Percentiles rank a stretch among this genome's conserved stretches.
phyloP scores from a whole-genome alignment of 23 tunicate genomes.

The Botrylloides violaceus region DNA sequence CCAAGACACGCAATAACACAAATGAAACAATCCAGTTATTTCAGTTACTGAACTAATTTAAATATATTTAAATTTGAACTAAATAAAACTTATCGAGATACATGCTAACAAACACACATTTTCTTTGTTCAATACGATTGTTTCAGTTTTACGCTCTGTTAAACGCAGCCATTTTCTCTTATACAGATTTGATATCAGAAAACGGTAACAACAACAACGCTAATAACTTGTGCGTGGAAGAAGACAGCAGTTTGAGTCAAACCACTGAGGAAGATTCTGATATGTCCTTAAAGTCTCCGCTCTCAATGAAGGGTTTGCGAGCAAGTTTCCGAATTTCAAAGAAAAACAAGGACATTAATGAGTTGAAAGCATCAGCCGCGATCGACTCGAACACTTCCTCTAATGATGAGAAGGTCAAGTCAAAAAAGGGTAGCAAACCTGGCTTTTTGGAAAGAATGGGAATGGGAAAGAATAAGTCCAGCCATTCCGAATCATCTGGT shows the following conservation, averaged over 20 bases:
- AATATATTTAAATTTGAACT: too few relatives aligned
- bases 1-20: too few relatives aligned
- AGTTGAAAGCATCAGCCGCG: background rate
- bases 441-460: constrained; percentile 29
- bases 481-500: constrained; percentile 4
- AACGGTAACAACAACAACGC: constrained; percentile 8
- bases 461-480: constrained; percentile 11
- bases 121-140: too few relatives aligned
- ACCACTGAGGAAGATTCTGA: constrained; percentile 11
- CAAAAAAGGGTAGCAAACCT: constrained; percentile 11
- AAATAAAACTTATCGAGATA: too few relatives aligned
- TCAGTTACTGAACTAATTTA: too few relatives aligned
- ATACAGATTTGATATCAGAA: constrained; percentile 3
- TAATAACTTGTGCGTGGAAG: background rate
- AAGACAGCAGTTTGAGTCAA: constrained; percentile 5
- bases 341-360: constrained; percentile 17
- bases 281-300: constrained; percentile 19
- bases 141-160: too few relatives aligned
- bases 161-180: too few relatives aligned
- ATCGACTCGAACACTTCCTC: background rate
- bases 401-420: constrained; percentile 7
- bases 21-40: too few relatives aligned
- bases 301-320: constrained; percentile 12
- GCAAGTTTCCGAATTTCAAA: constrained; percentile 12
- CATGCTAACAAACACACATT: background rate